phyloP scores from a whole-genome alignment of 2,888 invertebrate genomes.

The Strigamia transsilvanica region DNA sequence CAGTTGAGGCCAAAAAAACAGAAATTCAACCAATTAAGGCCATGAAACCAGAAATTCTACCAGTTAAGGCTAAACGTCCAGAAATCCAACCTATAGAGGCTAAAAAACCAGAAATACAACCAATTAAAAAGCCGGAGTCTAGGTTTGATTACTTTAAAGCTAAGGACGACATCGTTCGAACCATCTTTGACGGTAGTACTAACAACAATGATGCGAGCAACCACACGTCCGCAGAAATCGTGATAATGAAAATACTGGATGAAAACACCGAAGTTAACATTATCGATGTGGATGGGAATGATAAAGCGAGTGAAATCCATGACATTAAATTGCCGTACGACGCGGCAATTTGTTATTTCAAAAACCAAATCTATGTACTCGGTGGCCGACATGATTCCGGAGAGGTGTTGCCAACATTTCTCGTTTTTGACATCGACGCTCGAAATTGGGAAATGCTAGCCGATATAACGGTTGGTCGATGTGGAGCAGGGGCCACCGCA shows the following conservation, averaged over 20 bases:
- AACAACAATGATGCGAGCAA: background rate
- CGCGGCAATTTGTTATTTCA: background rate
- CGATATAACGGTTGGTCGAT: background rate
- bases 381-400: conserved; percentile 2
- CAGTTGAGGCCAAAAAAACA: too few species aligned
- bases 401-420: background rate
- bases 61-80: too few species aligned
- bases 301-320: background rate
- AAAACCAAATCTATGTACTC: background rate
- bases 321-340: background rate
- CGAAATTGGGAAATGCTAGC: background rate
- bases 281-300: background rate
- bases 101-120: too few species aligned
- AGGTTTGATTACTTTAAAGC: too few species aligned
- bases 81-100: too few species aligned
- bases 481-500: background rate
- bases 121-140: too few species aligned
- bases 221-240: background rate
- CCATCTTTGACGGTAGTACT: background rate
- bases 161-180: background rate
- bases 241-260: background rate
- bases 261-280: background rate
- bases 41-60: too few species aligned
- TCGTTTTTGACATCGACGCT: background rate
- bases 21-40: too few species aligned